A percentile compares a stretch with the other conserved stretches of the same genome.
Evolutionary conservation across 2,797 vertebrate species (phyloP).

Genomic region (Numenius phaeopus): DNA sequence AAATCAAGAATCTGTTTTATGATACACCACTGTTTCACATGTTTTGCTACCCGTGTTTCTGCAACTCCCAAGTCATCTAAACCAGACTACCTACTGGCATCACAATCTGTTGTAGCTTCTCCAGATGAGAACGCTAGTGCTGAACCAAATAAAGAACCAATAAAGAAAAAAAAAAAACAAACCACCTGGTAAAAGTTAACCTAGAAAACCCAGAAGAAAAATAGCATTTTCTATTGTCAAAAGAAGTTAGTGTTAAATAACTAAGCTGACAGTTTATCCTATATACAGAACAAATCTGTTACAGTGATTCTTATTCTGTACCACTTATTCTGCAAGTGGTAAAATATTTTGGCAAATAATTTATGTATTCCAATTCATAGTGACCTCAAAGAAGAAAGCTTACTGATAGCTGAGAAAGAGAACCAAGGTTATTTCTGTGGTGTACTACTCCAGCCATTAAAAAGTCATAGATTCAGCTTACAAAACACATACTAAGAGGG

Average conservation of each 20-base stretch:
- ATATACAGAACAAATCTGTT: not conserved
- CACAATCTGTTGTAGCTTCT: not conserved
- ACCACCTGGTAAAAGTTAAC: not conserved
- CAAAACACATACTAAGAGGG: not conserved
- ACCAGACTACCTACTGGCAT: not conserved
- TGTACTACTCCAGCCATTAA: not conserved
- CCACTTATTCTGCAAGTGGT: not conserved
- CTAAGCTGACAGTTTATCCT: not conserved
- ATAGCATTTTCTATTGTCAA: not conserved
- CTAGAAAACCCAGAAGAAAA: not conserved
- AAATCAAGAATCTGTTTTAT: not conserved
- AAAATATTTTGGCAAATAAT: not conserved
- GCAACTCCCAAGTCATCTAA: not conserved
- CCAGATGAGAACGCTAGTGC: not conserved
- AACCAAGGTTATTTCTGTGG: not conserved
- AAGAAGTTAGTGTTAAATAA: not conserved
- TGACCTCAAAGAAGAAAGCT: not conserved
- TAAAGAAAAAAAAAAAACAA: not conserved
- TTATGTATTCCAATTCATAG: not conserved
- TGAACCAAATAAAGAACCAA: not conserved
- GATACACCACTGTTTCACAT: not conserved
- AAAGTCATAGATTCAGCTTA: not conserved
- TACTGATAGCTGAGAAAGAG: not conserved
- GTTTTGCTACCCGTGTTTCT: not conserved
- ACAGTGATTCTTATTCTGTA: no score